Conservation (phyloP, 1,140 invertebrate genomes). For the Orius insidiosus region DNA sequence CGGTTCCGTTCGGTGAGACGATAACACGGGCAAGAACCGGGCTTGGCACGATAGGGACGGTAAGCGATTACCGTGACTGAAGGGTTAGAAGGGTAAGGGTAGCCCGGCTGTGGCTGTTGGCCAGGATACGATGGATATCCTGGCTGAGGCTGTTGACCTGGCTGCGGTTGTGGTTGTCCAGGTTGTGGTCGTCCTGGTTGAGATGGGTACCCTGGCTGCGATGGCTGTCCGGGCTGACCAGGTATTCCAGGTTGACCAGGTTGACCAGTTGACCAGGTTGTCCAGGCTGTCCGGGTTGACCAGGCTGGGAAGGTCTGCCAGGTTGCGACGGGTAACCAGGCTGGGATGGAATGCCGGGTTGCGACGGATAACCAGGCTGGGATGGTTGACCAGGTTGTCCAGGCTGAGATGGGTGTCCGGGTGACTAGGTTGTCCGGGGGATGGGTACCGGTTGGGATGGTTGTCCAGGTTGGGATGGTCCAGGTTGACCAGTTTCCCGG, state of each 20-base stretch:
- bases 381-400: slow-evolving; percentile 10
- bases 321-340: slow-evolving; percentile 13
- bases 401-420: slow-evolving; percentile 13
- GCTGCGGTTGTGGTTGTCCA: slow-evolving; percentile 15
- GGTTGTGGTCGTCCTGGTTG: slow-evolving; percentile 15
- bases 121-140: slow-evolving; percentile 13
- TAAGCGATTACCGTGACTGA: slow-evolving; percentile 32
- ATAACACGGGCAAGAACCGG: slow-evolving; percentile 35
- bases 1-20: slow-evolving; percentile 26
- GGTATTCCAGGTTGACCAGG: slow-evolving; percentile 15
- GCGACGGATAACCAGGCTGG: slow-evolving; percentile 16
- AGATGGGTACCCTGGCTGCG: slow-evolving; percentile 20
- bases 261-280: slow-evolving; percentile 14
- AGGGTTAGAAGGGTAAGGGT: slow-evolving; percentile 9
- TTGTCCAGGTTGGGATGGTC: slow-evolving; percentile 17
- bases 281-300: slow-evolving; percentile 17
- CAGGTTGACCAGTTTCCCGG: slow-evolving; percentile 18
- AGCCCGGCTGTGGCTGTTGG: slow-evolving; percentile 16
- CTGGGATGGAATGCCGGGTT: slow-evolving; percentile 17
- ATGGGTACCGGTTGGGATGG: slow-evolving; percentile 17
- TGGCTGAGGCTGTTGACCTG: slow-evolving; percentile 16
- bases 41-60: slow-evolving; percentile 33
- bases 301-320: slow-evolving; percentile 16
- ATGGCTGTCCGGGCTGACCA: slow-evolving; percentile 19
- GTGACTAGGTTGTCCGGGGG: slow-evolving; percentile 15